Conservation (phyloP, 2,797 vertebrate species). For the Chelonia mydas region DNA sequence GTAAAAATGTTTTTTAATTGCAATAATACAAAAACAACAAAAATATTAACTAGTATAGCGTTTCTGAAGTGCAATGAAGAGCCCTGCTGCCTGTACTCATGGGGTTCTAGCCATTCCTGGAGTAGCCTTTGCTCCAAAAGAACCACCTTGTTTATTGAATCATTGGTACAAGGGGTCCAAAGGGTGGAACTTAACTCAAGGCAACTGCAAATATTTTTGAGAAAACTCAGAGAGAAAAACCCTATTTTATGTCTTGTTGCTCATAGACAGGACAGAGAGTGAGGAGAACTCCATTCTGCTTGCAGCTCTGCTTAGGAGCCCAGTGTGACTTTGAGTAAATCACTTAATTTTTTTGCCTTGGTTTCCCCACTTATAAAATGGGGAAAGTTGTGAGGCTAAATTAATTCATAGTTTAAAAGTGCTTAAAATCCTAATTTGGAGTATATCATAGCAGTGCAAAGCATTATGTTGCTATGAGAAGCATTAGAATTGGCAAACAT, state of each 20-base stretch:
- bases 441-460: background rate
- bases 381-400: background rate
- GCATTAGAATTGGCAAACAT: background rate
- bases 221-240: background rate
- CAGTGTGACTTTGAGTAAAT: background rate
- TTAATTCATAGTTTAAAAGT: background rate
- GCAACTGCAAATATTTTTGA: background rate
- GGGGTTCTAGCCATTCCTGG: background rate
- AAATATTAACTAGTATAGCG: background rate
- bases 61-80: background rate
- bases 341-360: background rate
- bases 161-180: background rate
- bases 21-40: background rate
- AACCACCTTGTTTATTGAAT: background rate
- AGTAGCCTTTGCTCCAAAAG: background rate
- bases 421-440: conserved; percentile 2
- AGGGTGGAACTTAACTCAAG: background rate
- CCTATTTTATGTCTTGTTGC: background rate
- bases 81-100: background rate
- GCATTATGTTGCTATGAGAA: background rate
- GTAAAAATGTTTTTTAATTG: conserved; percentile 11
- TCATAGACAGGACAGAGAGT: background rate
- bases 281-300: background rate
- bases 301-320: background rate
- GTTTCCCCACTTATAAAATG: background rate